Conservation (phyloP, 2,888 invertebrate genomes). For the Timandra comae region DNA sequence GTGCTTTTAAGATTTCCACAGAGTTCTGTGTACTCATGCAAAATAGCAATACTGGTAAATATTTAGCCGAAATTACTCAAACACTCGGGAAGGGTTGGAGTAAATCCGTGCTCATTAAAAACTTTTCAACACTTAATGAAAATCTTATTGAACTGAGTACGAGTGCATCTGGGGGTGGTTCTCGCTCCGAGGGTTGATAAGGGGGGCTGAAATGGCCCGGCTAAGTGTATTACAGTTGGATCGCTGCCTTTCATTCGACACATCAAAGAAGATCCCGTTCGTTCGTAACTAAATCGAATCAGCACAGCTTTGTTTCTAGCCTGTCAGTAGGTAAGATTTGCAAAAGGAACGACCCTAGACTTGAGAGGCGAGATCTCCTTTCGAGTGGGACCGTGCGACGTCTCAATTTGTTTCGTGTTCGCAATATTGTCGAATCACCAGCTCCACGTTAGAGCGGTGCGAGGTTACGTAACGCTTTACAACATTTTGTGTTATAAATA, state of each 20-base stretch:
- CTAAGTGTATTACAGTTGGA: constrained; percentile 74
- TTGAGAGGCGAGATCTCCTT: constrained; percentile 11
- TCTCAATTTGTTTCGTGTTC: constrained; percentile 10
- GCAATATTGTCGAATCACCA: constrained; percentile 7
- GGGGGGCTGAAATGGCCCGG: constrained; percentile 63
- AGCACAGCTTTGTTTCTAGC: constrained; percentile 65
- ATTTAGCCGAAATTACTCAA: constrained; percentile 24
- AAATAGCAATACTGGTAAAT: constrained; percentile 17
- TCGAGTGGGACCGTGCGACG: constrained; percentile 7
- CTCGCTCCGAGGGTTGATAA: constrained; percentile 16
- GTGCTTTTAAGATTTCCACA: no score
- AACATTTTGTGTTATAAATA: constrained; percentile 15
- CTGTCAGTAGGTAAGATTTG: constrained; percentile 49
- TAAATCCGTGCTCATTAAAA: constrained; percentile 66
- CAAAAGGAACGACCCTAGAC: constrained; percentile 33
- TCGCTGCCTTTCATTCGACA: constrained; percentile 76
- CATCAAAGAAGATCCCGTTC: constrained; percentile 73
- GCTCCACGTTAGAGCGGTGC: no score
- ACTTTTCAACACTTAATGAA: constrained; percentile 73
- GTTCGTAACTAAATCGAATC: constrained; percentile 70
- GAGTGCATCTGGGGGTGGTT: constrained; percentile 46
- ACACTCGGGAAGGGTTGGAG: constrained; percentile 41
- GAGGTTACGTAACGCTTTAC: background rate
- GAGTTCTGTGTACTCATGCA: constrained; percentile 1
- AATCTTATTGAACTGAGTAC: constrained; percentile 67